Evolutionary conservation across 2,113 vertebrate species (phyloP), one percentile per base, ranked within the genome.

Genomic region (Oplegnathus fasciatus): DNA sequence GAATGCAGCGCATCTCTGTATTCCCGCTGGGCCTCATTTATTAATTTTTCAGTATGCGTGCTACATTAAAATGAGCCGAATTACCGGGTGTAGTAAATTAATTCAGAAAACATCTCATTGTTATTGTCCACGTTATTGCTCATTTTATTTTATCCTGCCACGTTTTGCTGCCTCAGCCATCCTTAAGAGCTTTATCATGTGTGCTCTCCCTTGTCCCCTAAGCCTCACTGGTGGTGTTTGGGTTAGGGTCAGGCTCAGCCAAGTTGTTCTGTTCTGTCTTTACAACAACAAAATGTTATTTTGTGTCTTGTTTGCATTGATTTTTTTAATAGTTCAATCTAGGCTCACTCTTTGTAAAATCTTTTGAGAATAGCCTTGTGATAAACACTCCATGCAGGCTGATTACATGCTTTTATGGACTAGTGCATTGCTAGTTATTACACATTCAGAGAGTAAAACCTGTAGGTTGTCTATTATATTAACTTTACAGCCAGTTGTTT

Each of bases 11-110:
- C 73, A 44, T 74, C 64, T 79, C 77, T 11, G 34, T 32, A 80
- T 83, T 80, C 84, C 79, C 73, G 57, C 65, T 48, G 81, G 69
- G 83, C 58, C 80, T 89, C 75, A 78, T 86, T 92, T 89, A 86
- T 75, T 77, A 58, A 72, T 78, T 82, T 88, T 90, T 80, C 76
- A 80, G 57, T n/a, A 55, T 75, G 84, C 83, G 78, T 78, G 72
- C 75, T n/a, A 55, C 75, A 78, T 92, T 86, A 40, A 75, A 79
- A 85, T 80, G 70, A 90, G 73, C 69, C 30, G 28, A 88, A 64
- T 78, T 70, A 70, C 62, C 44, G 46, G 46, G 50, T 67, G 46
- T 67, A 24, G 60, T 62, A 79, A 88, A 86, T 88, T 22, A 75
- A 88, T 82, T 58, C 67, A 75, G 57, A 75, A 67, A 69, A 77